Evolutionary conservation across 2,888 invertebrate genomes (phyloP).

Genomic region (Thyatira batis): DNA sequence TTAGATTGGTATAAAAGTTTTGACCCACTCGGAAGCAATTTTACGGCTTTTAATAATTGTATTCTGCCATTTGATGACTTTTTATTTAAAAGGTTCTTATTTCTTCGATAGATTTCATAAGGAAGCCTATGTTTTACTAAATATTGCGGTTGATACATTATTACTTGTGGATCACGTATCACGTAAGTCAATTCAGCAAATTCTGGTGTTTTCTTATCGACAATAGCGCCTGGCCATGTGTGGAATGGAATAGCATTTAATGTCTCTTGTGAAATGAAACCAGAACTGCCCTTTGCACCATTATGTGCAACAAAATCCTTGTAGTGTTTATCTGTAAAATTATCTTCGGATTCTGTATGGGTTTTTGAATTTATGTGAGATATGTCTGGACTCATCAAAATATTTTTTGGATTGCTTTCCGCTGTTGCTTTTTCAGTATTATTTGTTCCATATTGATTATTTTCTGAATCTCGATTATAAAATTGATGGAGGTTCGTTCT

Average conservation of each 20-base stretch:
- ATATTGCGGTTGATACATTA: not conserved
- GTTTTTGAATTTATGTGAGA: not conserved
- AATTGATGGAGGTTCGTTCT: not conserved
- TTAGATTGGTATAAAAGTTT: not conserved
- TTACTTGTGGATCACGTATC: not conserved
- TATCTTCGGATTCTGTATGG: not conserved
- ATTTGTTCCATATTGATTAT: not conserved
- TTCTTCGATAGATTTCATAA: not conserved
- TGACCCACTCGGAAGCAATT: not conserved
- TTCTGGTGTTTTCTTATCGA: not conserved
- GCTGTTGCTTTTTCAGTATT: not conserved
- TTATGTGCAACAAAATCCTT: not conserved
- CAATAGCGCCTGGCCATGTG: not conserved
- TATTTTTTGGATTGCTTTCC: not conserved
- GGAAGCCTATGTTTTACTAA: not conserved
- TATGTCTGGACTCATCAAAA: not conserved
- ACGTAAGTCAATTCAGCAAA: not conserved
- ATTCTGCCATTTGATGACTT: not conserved
- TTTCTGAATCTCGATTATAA: not conserved
- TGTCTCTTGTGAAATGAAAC: not conserved
- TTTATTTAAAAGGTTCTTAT: not conserved
- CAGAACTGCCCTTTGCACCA: too few relatives aligned
- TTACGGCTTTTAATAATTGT: not conserved
- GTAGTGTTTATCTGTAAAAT: not conserved
- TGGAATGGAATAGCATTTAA: not conserved